Evolutionary conservation across 2,888 invertebrate species (phyloP), one percentile per base, ranked within the genome.

Genomic region (Cosmorhoe ocellata): DNA sequence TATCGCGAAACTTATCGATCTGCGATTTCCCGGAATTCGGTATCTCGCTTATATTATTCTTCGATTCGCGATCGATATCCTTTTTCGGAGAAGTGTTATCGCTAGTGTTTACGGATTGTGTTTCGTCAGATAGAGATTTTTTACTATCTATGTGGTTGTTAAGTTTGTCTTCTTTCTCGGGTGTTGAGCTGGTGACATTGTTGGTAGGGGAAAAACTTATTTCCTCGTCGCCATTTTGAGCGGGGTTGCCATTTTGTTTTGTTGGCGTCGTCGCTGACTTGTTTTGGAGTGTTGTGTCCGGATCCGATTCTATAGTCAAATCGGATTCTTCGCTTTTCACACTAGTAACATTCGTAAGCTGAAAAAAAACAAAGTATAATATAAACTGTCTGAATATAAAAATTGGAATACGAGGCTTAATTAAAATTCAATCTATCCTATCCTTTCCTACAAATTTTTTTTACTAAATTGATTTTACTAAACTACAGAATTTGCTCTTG

Each of bases 281-380:
- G 69, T 63, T 31, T 63, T 56, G 42, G 48, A 58, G 1, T 61
- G 53, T 46, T 0, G 66, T 56, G 6, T 83, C 85, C 36, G 73
- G 74, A 4, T 85, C 86, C 0, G 82, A 78, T 30, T 84, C 84
- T 0, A 70, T 11, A 13, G 57, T 2, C 67, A 69, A 39, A 60
- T 76, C 73, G 0, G 82, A 80, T 28, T 63, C 63, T 14, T 81
- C 82, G 59, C 82, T 83, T 56, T 76, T 79, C n/a, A 66, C 58
- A 47, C 76, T 80, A 4, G 77, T 75, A 0, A 74, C 71, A 56
- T 80, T 85, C 12, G 87, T 85, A 27, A 86, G 55, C 89, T 89
- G 78, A 13, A 80, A 79, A 11, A 3, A 32, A 46, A 47, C 41
- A 31, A 4, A 18, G 9, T 8, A 3, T n/a, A 33, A 30, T 11